These are phyloP conservation scores for Malurus cyaneus DNA, from an alignment of 2,113 vertebrate species.

Conservation along the genomic window DNA sequence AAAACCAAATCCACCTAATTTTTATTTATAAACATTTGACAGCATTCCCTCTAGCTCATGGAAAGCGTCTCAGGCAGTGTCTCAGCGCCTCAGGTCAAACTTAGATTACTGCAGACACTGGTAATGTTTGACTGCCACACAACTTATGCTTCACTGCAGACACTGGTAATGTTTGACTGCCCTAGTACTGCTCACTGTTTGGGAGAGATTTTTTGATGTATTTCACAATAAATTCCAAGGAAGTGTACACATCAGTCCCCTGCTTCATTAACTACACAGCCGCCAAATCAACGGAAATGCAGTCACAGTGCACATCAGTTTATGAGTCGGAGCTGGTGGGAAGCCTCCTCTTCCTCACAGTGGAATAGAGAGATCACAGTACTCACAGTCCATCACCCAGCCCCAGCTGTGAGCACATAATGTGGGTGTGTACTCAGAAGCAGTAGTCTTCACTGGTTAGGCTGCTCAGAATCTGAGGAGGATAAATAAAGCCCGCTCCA, in stretches of 20 bases:
- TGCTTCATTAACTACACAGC: neutral
- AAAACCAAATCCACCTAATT: neutral
- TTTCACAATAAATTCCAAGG: neutral
- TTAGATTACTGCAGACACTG: neutral
- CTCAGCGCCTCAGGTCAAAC: neutral
- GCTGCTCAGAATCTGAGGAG: neutral
- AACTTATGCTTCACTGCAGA: neutral
- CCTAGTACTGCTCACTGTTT: neutral
- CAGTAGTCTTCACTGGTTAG: neutral
- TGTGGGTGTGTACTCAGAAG: neutral
- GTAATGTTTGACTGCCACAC: neutral
- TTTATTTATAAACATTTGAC: constrained; percentile 6
- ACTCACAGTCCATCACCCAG: neutral
- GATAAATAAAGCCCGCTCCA: neutral
- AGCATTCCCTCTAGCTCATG: neutral
- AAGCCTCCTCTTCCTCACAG: neutral
- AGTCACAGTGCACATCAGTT: neutral
- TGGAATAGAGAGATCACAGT: neutral
- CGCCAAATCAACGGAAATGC: neutral
- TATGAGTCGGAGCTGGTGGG: neutral
- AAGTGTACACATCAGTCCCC: neutral
- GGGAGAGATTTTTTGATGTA: neutral
- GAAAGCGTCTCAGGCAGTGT: neutral
- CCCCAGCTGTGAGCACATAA: neutral
- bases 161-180: neutral